A percentile compares a stretch with the other conserved stretches of the same genome.
These are phyloP conservation scores for Drosophila neoperkinsi DNA, from an alignment of 2,888 invertebrate genomes.

Conservation along the genomic window DNA sequence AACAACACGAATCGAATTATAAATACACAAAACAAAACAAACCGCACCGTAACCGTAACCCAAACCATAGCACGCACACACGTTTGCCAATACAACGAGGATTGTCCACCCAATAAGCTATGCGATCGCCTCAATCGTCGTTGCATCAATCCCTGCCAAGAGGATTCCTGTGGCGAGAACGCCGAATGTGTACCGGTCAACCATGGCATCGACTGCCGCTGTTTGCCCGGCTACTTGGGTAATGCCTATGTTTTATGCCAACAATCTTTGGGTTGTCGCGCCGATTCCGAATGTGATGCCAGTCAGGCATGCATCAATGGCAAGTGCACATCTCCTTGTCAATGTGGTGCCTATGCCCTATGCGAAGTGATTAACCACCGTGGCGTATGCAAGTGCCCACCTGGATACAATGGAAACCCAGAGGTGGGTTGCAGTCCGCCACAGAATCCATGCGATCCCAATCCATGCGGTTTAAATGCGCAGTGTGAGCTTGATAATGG, in stretches of 20 bases:
- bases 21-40: constrained; percentile 69
- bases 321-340: constrained; percentile 91
- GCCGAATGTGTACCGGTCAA: constrained; percentile 92
- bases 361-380: constrained; percentile 93
- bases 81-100: constrained; percentile 95
- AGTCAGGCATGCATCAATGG: constrained; percentile 92
- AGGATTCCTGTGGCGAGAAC: constrained; percentile 92
- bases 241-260: constrained; percentile 91
- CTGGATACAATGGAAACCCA: constrained; percentile 93
- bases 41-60: constrained; percentile 51
- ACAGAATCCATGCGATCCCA: constrained; percentile 92
- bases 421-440: constrained; percentile 90
- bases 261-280: constrained; percentile 89
- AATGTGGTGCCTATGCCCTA: constrained; percentile 92
- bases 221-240: constrained; percentile 90
- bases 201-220: constrained; percentile 91
- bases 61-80: constrained; percentile 65
- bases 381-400: constrained; percentile 92
- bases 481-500: constrained; percentile 94
- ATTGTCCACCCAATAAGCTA: constrained; percentile 93
- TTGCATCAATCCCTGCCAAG: constrained; percentile 93
- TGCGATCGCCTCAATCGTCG: constrained; percentile 94
- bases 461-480: constrained; percentile 95
- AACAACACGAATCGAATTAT: constrained; percentile 53
- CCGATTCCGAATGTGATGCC: constrained; percentile 90